A percentile compares a stretch with the other conserved stretches of the same genome.
Evolutionary conservation across 2,888 invertebrate genomes (phyloP).

Genomic region (Chrysolina haemoptera): DNA sequence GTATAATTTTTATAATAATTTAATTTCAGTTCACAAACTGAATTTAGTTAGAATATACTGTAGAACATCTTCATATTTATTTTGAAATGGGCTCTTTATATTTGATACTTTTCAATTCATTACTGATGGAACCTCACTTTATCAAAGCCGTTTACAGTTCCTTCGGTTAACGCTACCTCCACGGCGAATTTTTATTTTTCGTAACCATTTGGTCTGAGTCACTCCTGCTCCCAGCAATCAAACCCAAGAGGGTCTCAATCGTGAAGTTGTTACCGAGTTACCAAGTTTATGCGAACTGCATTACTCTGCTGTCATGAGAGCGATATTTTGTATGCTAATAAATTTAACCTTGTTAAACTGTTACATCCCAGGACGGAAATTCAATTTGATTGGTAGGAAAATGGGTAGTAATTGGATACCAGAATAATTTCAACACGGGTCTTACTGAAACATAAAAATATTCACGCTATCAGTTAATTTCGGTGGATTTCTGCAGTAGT

Average conservation of each 20-base stretch:
- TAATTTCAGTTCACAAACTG: too few relatives aligned
- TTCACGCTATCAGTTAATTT: too few relatives aligned
- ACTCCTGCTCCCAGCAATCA: constrained; percentile 5
- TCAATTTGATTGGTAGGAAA: constrained; percentile 26
- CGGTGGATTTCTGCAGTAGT: too few relatives aligned
- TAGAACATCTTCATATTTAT: too few relatives aligned
- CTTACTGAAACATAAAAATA: too few relatives aligned
- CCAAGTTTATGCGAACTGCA: constrained; percentile 36
- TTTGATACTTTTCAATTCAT: too few relatives aligned
- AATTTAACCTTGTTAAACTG: constrained; percentile 38
- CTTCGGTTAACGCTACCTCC: too few relatives aligned
- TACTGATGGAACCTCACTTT: too few relatives aligned
- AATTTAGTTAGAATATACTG: too few relatives aligned
- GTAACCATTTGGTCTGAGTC: not conserved
- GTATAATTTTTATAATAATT: too few relatives aligned
- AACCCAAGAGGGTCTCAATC: constrained; percentile 26
- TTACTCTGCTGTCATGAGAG: constrained; percentile 31
- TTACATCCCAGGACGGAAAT: constrained; percentile 29
- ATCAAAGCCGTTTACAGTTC: too few relatives aligned
- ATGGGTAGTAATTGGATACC: constrained; percentile 17
- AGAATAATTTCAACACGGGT: not conserved
- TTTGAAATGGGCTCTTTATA: too few relatives aligned
- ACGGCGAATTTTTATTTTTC: not conserved
- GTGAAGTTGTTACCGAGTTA: constrained; percentile 40
- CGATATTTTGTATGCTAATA: constrained; percentile 41